Conservation (phyloP, 2,888 invertebrate genomes). For the Patella depressa region DNA sequence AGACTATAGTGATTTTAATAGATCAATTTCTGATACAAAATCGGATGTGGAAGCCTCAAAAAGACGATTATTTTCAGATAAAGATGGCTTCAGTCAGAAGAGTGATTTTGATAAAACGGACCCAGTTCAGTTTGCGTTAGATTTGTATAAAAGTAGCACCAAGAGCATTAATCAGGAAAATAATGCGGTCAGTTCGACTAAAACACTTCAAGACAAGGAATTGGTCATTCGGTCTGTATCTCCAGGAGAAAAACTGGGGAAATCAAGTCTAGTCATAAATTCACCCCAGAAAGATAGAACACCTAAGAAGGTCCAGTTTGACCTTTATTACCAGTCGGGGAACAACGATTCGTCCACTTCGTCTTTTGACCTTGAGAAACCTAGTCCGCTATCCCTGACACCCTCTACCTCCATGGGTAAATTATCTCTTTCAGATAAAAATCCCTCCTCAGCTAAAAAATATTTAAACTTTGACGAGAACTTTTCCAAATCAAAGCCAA, state of each 20-base stretch:
- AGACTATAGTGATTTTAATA: slow-evolving; percentile 6
- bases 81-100: neutral
- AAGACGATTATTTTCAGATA: neutral
- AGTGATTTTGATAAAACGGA: neutral
- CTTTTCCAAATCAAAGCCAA: slow-evolving; percentile 6
- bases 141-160: neutral
- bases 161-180: neutral
- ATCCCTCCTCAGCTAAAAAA: slow-evolving; percentile 37
- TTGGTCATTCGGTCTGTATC: neutral
- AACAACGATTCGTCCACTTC: slow-evolving; percentile 44
- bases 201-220: neutral
- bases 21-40: neutral
- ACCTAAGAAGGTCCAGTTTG: slow-evolving; percentile 55
- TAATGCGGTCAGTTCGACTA: neutral
- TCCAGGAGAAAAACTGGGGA: neutral
- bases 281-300: slow-evolving; percentile 3
- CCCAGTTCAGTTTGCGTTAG: neutral
- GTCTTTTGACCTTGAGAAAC: slow-evolving; percentile 64
- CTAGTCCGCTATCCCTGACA: slow-evolving; percentile 50
- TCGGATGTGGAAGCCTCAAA: neutral
- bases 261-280: neutral
- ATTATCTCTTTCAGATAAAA: slow-evolving; percentile 29
- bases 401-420: slow-evolving; percentile 34
- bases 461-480: slow-evolving; percentile 10
- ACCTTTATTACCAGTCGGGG: slow-evolving; percentile 23